These are phyloP conservation scores for Heterotis niloticus DNA, from an alignment of 2,113 vertebrate species.

Conservation along the genomic window DNA sequence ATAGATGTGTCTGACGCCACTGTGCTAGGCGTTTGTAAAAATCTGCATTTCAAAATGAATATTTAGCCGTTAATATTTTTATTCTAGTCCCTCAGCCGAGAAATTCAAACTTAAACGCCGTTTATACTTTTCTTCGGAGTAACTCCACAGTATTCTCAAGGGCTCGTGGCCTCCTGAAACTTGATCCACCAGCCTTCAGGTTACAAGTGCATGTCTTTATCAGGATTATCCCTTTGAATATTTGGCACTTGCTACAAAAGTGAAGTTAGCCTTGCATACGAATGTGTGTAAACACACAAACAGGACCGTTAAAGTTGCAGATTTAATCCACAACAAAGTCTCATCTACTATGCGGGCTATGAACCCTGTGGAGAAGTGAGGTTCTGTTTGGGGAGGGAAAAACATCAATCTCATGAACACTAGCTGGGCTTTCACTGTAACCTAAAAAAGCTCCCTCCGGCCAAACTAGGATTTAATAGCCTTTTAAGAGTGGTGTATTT, in stretches of 20 bases:
- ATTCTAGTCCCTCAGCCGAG: too few relatives aligned
- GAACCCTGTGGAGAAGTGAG: neutral
- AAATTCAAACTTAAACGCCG: too few relatives aligned
- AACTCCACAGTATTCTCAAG: too few relatives aligned
- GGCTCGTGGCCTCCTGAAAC: too few relatives aligned
- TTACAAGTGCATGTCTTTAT: too few relatives aligned
- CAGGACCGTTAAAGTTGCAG: too few relatives aligned
- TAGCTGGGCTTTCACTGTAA: conserved; percentile 57
- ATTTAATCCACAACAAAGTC: conserved; percentile 16
- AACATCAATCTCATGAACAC: conserved; percentile 50
- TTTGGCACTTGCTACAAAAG: too few relatives aligned
- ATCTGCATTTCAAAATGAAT: too few relatives aligned
- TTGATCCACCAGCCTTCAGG: too few relatives aligned
- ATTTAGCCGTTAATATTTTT: too few relatives aligned
- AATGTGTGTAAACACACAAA: neutral
- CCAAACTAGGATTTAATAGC: conserved; percentile 45
- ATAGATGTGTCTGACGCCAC: conserved; percentile 7
- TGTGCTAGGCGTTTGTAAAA: neutral
- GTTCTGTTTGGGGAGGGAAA: conserved; percentile 11
- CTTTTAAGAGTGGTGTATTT: conserved; percentile 60
- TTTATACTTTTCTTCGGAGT: too few relatives aligned
- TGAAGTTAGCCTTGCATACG: neutral
- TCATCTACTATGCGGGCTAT: neutral
- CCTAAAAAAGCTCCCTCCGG: conserved; percentile 44
- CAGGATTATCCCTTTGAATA: too few relatives aligned